phyloP scores from a whole-genome alignment of 1,140 invertebrate genomes.

The Anthonomus grandis region DNA sequence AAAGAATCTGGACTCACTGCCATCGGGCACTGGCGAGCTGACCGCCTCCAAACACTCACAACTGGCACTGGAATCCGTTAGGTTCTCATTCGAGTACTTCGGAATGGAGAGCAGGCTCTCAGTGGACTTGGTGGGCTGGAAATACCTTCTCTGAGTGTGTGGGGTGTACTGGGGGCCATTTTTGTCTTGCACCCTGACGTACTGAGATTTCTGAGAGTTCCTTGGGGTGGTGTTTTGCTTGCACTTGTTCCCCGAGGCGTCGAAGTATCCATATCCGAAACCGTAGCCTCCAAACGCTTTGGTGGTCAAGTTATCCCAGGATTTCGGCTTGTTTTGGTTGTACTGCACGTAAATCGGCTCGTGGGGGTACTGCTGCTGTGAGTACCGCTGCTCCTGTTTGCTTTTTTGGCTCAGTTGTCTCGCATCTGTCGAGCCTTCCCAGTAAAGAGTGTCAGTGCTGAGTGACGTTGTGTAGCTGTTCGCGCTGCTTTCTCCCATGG shows the following conservation, averaged over 20 bases:
- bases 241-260: conserved; percentile 46
- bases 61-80: conserved; percentile 62
- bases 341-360: conserved; percentile 56
- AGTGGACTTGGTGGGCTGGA: conserved; percentile 70
- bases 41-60: conserved; percentile 63
- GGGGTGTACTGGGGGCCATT: conserved; percentile 48
- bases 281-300: conserved; percentile 79
- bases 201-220: conserved; percentile 20
- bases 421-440: conserved; percentile 61
- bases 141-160: conserved; percentile 52
- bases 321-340: conserved; percentile 70
- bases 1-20: conserved; percentile 50
- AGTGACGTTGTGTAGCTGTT: conserved; percentile 74
- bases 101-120: conserved; percentile 68
- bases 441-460: conserved; percentile 79
- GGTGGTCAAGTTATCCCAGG: conserved; percentile 78
- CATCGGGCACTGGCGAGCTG: conserved; percentile 37
- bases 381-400: conserved; percentile 46
- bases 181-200: conserved; percentile 40
- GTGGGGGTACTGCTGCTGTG: conserved; percentile 46
- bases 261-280: conserved; percentile 78
- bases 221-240: conserved; percentile 14
- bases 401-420: conserved; percentile 46
- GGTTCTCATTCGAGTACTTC: conserved; percentile 56
- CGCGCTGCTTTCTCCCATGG: conserved; percentile 65